These are phyloP conservation scores for Tanypteryx hageni DNA, from an alignment of 2,888 invertebrate genomes.

Conservation along the genomic window DNA sequence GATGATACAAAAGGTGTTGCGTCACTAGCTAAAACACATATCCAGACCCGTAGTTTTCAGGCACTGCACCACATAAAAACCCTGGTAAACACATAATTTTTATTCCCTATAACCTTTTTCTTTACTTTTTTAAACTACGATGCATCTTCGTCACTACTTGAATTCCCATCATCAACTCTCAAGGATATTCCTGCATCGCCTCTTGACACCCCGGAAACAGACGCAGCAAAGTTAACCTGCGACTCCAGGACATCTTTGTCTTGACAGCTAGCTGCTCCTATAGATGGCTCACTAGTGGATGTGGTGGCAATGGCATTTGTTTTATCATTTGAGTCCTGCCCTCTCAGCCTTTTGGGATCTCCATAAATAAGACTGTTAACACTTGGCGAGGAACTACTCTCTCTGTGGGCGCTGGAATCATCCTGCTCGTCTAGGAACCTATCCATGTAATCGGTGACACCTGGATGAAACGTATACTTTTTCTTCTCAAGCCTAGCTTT, in stretches of 20 bases:
- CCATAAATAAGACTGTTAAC: slow-evolving; percentile 77
- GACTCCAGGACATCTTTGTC: slow-evolving; percentile 70
- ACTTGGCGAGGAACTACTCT: slow-evolving; percentile 84
- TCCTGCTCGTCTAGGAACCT: slow-evolving; percentile 93
- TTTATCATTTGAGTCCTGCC: slow-evolving; percentile 66
- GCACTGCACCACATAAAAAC: slow-evolving; percentile 39
- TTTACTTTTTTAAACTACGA: not conserved
- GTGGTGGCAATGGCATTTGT: slow-evolving; percentile 48
- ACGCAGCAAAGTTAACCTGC: slow-evolving; percentile 69
- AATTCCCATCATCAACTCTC: slow-evolving; percentile 38
- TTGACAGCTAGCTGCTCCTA: slow-evolving; percentile 70
- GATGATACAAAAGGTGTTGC: slow-evolving; percentile 52
- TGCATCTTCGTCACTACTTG: slow-evolving; percentile 57
- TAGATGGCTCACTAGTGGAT: slow-evolving; percentile 65
- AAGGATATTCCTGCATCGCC: not conserved
- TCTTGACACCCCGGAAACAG: slow-evolving; percentile 65
- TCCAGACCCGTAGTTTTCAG: slow-evolving; percentile 48
- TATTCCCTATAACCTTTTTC: not conserved
- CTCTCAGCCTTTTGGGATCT: slow-evolving; percentile 74
- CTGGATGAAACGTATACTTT: slow-evolving; percentile 78
- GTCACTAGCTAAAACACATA: slow-evolving; percentile 20
- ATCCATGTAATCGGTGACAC: slow-evolving; percentile 90
- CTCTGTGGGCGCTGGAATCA: slow-evolving; percentile 72
- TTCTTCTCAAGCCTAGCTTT: slow-evolving; percentile 77
- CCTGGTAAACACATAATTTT: slow-evolving; percentile 16